Base-by-base conservation (phyloP, 1,140 invertebrate species). In the Nilaparvata lugens region DNA sequence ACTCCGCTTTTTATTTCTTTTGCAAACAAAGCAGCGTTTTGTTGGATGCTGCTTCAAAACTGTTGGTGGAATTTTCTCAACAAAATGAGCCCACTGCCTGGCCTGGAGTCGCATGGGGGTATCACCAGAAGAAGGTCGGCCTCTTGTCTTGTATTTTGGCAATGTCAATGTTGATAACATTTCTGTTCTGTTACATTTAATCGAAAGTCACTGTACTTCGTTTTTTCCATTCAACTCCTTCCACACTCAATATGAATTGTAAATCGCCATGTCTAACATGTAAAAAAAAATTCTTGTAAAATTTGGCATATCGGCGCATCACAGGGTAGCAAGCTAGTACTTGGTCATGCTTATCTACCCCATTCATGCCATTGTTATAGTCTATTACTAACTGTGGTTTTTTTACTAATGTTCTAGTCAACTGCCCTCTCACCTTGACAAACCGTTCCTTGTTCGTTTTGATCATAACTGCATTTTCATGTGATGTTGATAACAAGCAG, bases 11-110 rank as follows among this genome's bases (percentile, higher is more conserved):
- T 45, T 45, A 16, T 45, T n/a, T 45, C 19, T 45, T 45, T 4
- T 19, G 43, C 43, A 45, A 45, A 45, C n/a, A 45, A 45, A 45
- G 19, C 43, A 45, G n/a, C 43, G n/a, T 45, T 45, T 45, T 45
- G 43, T 45, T 45, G 43, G 43, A 45, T 45, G n/a, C 19, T n/a
- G 19, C 19, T 45, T 45, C 13, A 5, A 16, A 45, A 19, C 43
- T 16, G 43, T 45, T 16, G 43, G n/a, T 16, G 43, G 43, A 45
- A 45, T 45, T 45, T 45, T 45, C 19, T 45, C 43, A 45, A 45
- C 43, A 45, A 45, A 45, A 45, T 45, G 43, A 45, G 43, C 43
- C 13, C 43, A 45, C 43, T 45, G 43, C 43, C 13, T 45, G n/a
- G 43, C 19, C 43, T 45, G 43, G n/a, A 45, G 43, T n/a, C 13